These are phyloP conservation scores for Hedychridium roseum DNA, from an alignment of 2,888 invertebrate genomes.

Conservation along the genomic window DNA sequence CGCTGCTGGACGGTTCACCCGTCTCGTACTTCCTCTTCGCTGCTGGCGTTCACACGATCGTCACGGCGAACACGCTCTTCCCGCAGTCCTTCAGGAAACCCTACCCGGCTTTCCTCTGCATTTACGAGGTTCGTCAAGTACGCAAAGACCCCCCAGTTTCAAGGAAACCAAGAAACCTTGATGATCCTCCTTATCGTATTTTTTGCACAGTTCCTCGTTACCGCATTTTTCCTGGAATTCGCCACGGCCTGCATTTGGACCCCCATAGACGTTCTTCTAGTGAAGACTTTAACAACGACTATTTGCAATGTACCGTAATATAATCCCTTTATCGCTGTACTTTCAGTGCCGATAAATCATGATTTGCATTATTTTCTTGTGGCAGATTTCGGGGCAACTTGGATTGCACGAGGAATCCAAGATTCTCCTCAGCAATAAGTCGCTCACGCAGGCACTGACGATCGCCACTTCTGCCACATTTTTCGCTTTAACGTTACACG, in stretches of 20 bases:
- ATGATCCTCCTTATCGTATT: not conserved
- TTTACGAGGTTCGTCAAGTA: conserved; percentile 42
- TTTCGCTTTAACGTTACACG: conserved; percentile 38
- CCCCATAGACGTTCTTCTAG: conserved; percentile 48
- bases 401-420: conserved; percentile 28
- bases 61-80: conserved; percentile 38
- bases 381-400: conserved; percentile 32
- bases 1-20: conserved; percentile 39
- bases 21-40: conserved; percentile 46
- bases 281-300: conserved; percentile 38
- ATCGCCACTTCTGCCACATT: conserved; percentile 35
- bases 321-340: conserved; percentile 1
- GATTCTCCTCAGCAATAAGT: conserved; percentile 25
- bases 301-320: conserved; percentile 42
- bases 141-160: not conserved
- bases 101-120: conserved; percentile 28
- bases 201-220: conserved; percentile 43
- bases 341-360: conserved; percentile 5
- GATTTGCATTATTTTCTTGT: not conserved
- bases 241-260: conserved; percentile 50
- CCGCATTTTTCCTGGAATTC: conserved; percentile 52
- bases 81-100: conserved; percentile 45
- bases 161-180: not conserved
- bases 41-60: conserved; percentile 45
- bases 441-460: conserved; percentile 30